These are phyloP conservation scores for Diglossa cyanea DNA, from an alignment of 2,797 vertebrate species.

Conservation along the genomic window DNA sequence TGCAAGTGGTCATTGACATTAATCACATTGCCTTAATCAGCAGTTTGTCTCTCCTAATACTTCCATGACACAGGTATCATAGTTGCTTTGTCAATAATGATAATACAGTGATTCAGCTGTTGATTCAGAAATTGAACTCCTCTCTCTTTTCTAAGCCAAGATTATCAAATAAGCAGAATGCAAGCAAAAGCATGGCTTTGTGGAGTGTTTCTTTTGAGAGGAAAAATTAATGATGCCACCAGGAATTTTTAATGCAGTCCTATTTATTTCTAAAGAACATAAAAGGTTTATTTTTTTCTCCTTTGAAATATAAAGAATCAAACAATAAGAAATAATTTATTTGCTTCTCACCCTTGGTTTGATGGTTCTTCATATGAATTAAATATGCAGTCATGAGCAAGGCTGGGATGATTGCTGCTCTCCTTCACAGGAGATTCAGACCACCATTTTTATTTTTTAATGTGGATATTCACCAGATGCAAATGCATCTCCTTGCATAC, in stretches of 20 bases:
- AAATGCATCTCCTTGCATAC: background rate
- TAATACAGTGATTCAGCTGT: background rate
- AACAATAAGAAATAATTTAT: background rate
- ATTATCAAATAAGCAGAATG: background rate
- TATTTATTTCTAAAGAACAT: slow-evolving; percentile 30
- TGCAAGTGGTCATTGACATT: background rate
- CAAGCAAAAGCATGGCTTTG: background rate
- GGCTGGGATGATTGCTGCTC: background rate
- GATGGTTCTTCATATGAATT: background rate
- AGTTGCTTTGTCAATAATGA: background rate
- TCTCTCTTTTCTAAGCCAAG: background rate
- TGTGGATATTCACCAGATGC: background rate
- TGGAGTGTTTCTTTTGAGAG: background rate
- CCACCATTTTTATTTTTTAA: background rate
- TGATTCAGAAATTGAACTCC: background rate
- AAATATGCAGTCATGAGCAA: background rate
- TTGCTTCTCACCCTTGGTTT: background rate
- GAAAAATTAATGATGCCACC: background rate
- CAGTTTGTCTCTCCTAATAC: background rate
- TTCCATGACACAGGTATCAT: background rate
- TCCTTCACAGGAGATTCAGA: background rate
- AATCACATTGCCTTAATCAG: background rate
- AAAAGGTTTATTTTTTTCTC: background rate
- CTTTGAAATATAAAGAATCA: background rate
- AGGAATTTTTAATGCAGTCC: background rate